Evolutionary conservation across 2,888 invertebrate genomes (phyloP).

Genomic region (Limnephilus marmoratus): DNA sequence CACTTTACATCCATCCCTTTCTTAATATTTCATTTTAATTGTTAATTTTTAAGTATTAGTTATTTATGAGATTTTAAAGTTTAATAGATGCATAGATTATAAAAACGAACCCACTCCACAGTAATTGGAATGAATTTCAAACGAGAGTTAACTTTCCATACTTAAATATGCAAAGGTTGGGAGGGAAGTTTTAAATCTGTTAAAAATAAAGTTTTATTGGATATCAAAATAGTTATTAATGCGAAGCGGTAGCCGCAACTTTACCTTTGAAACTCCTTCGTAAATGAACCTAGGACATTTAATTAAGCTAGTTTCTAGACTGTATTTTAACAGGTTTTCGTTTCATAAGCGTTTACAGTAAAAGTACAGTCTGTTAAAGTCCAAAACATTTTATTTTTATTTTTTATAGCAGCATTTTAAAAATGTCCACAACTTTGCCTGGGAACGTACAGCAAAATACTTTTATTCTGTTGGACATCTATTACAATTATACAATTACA

Average conservation of each 20-base stretch:
- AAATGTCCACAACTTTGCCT: no score
- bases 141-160: neutral
- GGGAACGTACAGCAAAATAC: no score
- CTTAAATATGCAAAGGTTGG: slow-evolving; percentile 2
- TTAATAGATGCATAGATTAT: neutral
- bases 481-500: no score
- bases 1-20: no score
- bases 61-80: neutral
- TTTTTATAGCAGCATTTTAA: no score
- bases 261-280: neutral
- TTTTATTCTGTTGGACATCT: no score
- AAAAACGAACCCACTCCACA: neutral
- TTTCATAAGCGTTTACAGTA: neutral
- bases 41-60: no score
- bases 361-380: neutral
- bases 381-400: neutral
- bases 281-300: neutral
- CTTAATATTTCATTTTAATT: no score
- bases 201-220: slow-evolving; percentile 14
- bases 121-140: neutral
- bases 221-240: neutral
- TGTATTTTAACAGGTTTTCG: neutral
- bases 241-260: neutral
- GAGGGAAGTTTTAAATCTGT: slow-evolving; percentile 5
- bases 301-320: neutral